Percentiles rank a stretch among this genome's conserved stretches.
These are phyloP conservation scores for Alca torda DNA, from an alignment of 2,797 vertebrate species.

Conservation along the genomic window DNA sequence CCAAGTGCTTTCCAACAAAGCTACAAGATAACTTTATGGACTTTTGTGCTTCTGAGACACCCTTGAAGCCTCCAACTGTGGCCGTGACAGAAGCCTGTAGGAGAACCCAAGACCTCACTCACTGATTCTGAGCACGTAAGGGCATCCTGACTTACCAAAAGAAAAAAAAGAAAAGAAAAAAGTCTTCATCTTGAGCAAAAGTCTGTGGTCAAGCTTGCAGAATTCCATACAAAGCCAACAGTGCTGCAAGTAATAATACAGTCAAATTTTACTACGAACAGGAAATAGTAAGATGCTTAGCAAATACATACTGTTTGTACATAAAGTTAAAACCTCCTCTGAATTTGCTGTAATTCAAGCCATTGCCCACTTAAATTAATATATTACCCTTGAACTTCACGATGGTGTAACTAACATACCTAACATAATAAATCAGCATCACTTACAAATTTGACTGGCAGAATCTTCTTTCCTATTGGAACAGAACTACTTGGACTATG, in stretches of 20 bases:
- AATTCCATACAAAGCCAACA: not conserved
- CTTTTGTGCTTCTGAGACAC: slow-evolving; percentile 7
- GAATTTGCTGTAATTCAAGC: not conserved
- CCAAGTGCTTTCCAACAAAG: slow-evolving; percentile 64
- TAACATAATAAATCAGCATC: not conserved
- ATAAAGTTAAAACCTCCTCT: not conserved
- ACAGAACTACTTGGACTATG: not conserved
- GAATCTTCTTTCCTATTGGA: not conserved
- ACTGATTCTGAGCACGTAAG: not conserved
- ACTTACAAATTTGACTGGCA: not conserved
- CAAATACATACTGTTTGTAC: not conserved
- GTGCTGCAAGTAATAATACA: not conserved
- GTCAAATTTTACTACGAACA: not conserved
- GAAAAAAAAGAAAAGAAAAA: not conserved
- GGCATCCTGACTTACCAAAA: not conserved
- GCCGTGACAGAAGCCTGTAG: not conserved
- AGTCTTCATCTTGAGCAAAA: not conserved
- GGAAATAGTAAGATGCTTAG: not conserved
- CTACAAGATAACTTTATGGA: slow-evolving; percentile 51
- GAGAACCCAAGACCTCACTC: not conserved
- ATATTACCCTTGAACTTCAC: not conserved
- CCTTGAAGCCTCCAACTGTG: not conserved
- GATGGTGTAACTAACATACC: not conserved
- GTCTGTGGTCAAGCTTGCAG: not conserved
- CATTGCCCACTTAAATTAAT: not conserved